phyloP scores from a whole-genome alignment of 2,113 vertebrate genomes.

The Elgaria multicarinata region DNA sequence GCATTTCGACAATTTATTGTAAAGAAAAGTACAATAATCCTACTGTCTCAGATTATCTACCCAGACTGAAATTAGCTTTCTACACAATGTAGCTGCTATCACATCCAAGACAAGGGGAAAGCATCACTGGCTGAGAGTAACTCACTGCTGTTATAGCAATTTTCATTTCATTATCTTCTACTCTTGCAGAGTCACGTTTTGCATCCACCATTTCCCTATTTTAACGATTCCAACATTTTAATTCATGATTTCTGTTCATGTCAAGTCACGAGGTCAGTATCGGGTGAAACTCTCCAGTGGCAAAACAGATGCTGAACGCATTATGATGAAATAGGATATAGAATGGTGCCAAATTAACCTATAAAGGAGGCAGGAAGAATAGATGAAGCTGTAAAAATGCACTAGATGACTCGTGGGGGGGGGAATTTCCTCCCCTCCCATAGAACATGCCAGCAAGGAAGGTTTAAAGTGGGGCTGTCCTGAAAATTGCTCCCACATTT shows the following conservation, averaged over 20 bases:
- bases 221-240: conserved; percentile 38
- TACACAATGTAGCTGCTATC: not conserved
- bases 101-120: not conserved
- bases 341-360: conserved; percentile 31
- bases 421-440: not conserved
- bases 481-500: no score
- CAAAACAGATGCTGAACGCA: conserved; percentile 28
- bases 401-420: not conserved
- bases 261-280: not conserved
- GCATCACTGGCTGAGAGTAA: not conserved
- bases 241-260: conserved; percentile 47
- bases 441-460: not conserved
- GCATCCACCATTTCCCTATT: conserved; percentile 30
- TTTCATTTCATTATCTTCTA: conserved; percentile 32
- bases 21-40: not conserved
- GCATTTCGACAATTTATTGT: not conserved
- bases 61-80: conserved; percentile 18
- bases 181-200: conserved; percentile 11
- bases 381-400: not conserved
- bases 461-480: not conserved
- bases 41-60: not conserved
- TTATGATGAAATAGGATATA: conserved; percentile 43
- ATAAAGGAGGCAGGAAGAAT: not conserved
- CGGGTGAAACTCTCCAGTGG: not conserved
- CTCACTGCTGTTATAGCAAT: conserved; percentile 24